phyloP scores from a whole-genome alignment of 2,797 vertebrate species.

The Acanthurus tractus region DNA sequence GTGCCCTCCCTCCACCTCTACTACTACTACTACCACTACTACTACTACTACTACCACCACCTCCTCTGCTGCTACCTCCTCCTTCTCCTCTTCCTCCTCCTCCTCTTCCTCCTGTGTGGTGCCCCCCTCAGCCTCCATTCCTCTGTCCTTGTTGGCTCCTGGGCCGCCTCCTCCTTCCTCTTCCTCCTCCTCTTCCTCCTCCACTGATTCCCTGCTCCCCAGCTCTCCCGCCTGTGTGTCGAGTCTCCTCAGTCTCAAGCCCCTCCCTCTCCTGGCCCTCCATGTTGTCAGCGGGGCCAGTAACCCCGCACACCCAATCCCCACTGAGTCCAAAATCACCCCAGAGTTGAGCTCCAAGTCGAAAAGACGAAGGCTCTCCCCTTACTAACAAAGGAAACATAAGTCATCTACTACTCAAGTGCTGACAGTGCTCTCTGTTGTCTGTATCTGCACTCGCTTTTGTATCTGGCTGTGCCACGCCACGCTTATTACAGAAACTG shows the following conservation, averaged over 20 bases:
- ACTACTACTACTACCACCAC: constrained; percentile 75
- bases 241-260: constrained; percentile 98
- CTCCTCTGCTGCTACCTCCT: constrained; percentile 89
- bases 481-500: constrained; percentile 67
- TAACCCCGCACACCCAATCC: constrained; percentile 75
- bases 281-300: constrained; percentile 91
- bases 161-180: constrained; percentile 91
- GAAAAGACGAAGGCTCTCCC: constrained; percentile 94
- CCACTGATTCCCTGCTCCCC: constrained; percentile 93
- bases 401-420: constrained; percentile 74
- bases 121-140: constrained; percentile 90
- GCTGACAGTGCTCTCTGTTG: constrained; percentile 68
- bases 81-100: constrained; percentile 83
- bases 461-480: constrained; percentile 74
- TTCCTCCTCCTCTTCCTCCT: constrained; percentile 90
- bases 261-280: constrained; percentile 97
- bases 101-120: constrained; percentile 90
- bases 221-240: constrained; percentile 96
- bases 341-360: constrained; percentile 89
- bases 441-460: constrained; percentile 78
- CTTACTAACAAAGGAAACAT: constrained; percentile 88
- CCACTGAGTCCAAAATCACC: constrained; percentile 88
- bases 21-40: constrained; percentile 80
- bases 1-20: constrained; percentile 90
- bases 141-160: constrained; percentile 91